phyloP scores from a whole-genome alignment of 2,113 vertebrate genomes.

The Herpetotheres cachinnans region DNA sequence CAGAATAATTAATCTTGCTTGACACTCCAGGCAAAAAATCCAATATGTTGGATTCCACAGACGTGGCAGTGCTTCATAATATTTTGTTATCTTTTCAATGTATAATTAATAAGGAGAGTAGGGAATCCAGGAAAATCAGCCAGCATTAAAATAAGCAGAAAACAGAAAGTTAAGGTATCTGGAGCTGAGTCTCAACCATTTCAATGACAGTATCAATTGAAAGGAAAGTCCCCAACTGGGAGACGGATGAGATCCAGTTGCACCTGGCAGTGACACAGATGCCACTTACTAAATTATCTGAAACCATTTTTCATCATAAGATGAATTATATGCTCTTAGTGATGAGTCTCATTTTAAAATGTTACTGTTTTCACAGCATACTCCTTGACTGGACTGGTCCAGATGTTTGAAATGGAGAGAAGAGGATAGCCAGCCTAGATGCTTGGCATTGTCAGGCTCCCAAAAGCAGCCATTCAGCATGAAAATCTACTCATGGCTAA shows the following conservation, averaged over 20 bases:
- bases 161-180: not conserved
- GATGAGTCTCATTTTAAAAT: not conserved
- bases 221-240: not conserved
- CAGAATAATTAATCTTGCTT: slow-evolving; percentile 44
- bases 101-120: not conserved
- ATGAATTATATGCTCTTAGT: not conserved
- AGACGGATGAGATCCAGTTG: not conserved
- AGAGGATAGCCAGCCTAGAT: not conserved
- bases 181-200: not conserved
- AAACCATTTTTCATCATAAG: not conserved
- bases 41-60: not conserved
- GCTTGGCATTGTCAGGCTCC: not conserved
- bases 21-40: not conserved
- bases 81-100: slow-evolving; percentile 24
- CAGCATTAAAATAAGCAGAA: slow-evolving; percentile 2
- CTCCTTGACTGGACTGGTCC: not conserved
- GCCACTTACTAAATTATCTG: not conserved
- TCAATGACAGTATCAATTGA: not conserved
- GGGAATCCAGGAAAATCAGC: not conserved
- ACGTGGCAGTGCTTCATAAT: not conserved
- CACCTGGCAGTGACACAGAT: not conserved
- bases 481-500: not conserved
- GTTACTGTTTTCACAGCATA: not conserved
- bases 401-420: not conserved
- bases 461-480: not conserved